A percentile compares a stretch with the other conserved stretches of the same genome.
Conservation (phyloP, 2,797 vertebrate genomes). For the Trichosurus vulpecula region DNA sequence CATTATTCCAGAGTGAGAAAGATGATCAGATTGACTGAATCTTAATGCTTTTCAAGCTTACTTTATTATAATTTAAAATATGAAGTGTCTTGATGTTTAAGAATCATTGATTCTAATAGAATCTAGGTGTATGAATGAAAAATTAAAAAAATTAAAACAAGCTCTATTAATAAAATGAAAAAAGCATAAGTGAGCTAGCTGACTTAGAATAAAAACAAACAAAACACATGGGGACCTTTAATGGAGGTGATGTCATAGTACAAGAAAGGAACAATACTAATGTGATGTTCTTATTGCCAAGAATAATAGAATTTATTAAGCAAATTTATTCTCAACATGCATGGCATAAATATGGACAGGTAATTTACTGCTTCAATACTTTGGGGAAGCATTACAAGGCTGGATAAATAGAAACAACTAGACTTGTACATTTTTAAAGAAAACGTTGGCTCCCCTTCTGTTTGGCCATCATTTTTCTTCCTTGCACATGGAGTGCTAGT, state of each 20-base stretch:
- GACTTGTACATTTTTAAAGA: slow-evolving; percentile 24
- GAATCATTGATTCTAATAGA: not conserved
- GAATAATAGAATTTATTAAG: not conserved
- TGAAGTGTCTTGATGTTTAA: not conserved
- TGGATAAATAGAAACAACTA: slow-evolving; percentile 37
- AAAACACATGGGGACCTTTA: not conserved
- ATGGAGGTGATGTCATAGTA: not conserved
- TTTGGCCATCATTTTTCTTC: slow-evolving; percentile 49
- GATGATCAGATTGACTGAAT: not conserved
- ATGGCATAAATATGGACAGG: not conserved
- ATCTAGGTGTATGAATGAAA: not conserved
- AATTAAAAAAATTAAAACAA: slow-evolving; percentile 18
- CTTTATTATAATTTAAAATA: not conserved
- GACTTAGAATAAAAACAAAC: not conserved
- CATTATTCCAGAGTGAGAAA: not conserved
- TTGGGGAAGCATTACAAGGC: not conserved
- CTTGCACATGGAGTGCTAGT: not conserved
- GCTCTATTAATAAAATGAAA: not conserved
- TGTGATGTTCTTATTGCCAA: not conserved
- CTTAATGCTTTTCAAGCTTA: not conserved
- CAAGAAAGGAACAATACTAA: not conserved
- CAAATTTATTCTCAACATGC: slow-evolving; percentile 10
- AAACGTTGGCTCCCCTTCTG: not conserved
- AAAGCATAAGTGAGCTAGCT: not conserved
- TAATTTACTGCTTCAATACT: slow-evolving; percentile 32